Evolutionary conservation across 1,140 invertebrate species (phyloP), one percentile per base, ranked within the genome.

Genomic region (Bombus sibiricus): DNA sequence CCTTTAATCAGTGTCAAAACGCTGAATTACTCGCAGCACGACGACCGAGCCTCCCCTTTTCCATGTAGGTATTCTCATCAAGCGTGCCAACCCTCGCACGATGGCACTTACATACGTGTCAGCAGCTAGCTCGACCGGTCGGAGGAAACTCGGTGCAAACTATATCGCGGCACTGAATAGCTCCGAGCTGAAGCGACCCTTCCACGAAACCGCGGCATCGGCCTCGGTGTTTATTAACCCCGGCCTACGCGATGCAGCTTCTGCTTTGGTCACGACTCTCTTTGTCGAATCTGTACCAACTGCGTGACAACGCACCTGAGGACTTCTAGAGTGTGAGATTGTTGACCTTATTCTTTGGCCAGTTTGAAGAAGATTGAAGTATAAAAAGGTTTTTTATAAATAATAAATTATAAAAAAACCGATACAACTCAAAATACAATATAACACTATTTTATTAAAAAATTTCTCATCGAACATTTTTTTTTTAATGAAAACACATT

Each of bases 51-150:
- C 37, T 81, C 37, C 72, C 62, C 80, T 64, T 75, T 66, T 47
- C 10, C 22, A 41, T 5, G 57, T 47, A 75, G 72, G 57, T 47
- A 32, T 75, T 75, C 57, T 34, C 39, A 75, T 53, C 71, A 57
- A 62, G 69, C n/a, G 39, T 39, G 71, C 74, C 72, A 68, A 89
- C 81, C 81, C 75, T 81, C 81, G 81, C 88, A 79, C 71, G 74
- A 84, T 83, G 85, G 86, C 89, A 91, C 89, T 89, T 91, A 91
- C 89, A 91, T 89, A 89, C 85, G 90, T 91, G 89, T 89, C 90
- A 81, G 81, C 78, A 81, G 59, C 80, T 76, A 64, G 41, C 78
- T 82, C 87, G 80, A 89, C 83, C 79, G 75, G 82, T 85, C 69
- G 78, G 59, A n/a, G 79, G 83, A 73, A 87, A 89, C 80, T 91